Conservation (phyloP, 2,888 invertebrate genomes). For the Luffia ferchaultella region DNA sequence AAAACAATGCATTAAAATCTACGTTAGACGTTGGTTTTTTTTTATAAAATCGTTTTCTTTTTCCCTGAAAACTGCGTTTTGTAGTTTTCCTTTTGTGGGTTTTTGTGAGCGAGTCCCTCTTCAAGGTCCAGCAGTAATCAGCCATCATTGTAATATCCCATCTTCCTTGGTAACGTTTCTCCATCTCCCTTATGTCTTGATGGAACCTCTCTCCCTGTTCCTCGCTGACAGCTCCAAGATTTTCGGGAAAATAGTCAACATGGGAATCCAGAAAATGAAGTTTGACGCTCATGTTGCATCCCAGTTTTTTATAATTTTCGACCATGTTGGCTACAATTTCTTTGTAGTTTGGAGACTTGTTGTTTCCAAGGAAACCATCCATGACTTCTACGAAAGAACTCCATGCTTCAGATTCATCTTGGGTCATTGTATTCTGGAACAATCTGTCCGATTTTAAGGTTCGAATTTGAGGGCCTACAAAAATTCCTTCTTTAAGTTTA, state of each 20-base stretch:
- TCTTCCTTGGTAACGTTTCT: conserved; percentile 23
- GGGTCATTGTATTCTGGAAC: conserved; percentile 3
- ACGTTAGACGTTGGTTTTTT: not conserved
- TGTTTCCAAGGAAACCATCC: conserved; percentile 1
- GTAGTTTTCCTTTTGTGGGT: too few relatives aligned
- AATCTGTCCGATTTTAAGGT: conserved; percentile 1
- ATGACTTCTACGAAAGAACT: conserved; percentile 4
- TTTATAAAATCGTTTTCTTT: conserved; percentile 1
- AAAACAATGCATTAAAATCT: not conserved
- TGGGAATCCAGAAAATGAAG: conserved; percentile 9
- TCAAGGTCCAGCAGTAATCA: conserved; percentile 21
- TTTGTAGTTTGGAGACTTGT: conserved; percentile 1
- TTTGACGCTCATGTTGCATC: conserved; percentile 7
- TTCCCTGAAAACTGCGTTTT: conserved; percentile 1
- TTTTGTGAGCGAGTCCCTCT: conserved; percentile 1
- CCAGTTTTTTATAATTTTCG: not conserved
- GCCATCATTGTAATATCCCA: conserved; percentile 18
- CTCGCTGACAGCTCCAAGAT: conserved; percentile 17
- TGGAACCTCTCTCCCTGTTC: conserved; percentile 6
- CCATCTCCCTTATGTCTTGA: conserved; percentile 21
- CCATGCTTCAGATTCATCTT: conserved; percentile 3
- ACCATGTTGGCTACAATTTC: not conserved
- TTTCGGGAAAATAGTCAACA: conserved; percentile 6
- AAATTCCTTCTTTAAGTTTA: conserved; percentile 2
- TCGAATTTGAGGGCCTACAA: conserved; percentile 2